phyloP scores from a whole-genome alignment of 2,797 vertebrate species.

The Tolypeutes matacus region DNA sequence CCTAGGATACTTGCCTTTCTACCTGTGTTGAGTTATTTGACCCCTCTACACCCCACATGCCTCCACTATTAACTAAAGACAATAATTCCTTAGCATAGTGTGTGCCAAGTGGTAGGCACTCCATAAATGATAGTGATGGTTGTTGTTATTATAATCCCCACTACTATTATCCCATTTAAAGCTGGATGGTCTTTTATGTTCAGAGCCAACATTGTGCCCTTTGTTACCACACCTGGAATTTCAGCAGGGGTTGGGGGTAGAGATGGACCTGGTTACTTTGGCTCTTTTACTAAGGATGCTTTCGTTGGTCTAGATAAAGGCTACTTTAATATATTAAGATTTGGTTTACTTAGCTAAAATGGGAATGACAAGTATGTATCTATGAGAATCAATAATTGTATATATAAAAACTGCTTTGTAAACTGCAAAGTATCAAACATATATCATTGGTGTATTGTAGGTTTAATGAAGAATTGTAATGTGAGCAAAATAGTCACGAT shows the following conservation, averaged over 20 bases:
- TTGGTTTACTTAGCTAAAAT: slow-evolving; percentile 3
- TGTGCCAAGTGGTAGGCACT: background rate
- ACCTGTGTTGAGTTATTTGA: background rate
- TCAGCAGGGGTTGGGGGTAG: accelerated
- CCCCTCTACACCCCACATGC: background rate
- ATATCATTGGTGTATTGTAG: background rate
- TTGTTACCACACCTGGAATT: background rate
- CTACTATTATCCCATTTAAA: background rate
- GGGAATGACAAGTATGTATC: background rate
- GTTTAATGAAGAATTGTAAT: background rate
- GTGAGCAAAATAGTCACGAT: background rate
- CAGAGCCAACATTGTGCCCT: background rate
- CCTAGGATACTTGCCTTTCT: background rate
- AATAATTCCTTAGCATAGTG: background rate
- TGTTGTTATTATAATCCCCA: background rate
- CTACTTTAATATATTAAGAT: slow-evolving; percentile 14
- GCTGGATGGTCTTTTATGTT: background rate
- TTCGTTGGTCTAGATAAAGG: background rate
- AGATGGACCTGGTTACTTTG: background rate
- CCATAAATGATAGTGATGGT: background rate
- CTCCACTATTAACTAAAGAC: background rate
- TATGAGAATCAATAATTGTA: background rate
- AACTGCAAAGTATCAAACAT: background rate
- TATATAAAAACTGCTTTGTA: background rate
- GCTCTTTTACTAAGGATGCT: background rate